Evolutionary conservation across 2,113 vertebrate species (phyloP), one percentile per base, ranked within the genome.

Genomic region (Chaetura pelagica): DNA sequence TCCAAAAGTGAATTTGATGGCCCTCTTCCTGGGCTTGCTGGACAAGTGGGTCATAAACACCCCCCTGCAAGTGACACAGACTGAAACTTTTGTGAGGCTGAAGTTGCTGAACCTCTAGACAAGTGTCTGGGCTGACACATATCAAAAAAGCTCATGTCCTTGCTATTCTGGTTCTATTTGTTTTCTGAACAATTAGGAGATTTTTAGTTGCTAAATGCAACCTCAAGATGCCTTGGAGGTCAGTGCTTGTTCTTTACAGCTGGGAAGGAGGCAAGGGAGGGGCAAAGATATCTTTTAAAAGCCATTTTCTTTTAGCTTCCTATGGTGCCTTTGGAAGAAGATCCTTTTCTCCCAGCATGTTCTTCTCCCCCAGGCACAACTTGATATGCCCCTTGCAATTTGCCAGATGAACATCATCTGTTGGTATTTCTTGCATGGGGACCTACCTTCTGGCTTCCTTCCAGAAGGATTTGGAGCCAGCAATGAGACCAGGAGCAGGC

Each of bases 401-500:
- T 96, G 84, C 85, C 63, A 75, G 87, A 86, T 77, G 91, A 90
- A 49, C 88, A 83, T 96, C 75, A 90, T 94, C 90, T 87, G 74
- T 51, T 85, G 76, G 59, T 92, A 52, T 96, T 95, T 81, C 91
- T 94, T 74, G 88, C 89, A 84, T 76, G 86, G 68, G 81, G 75
- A 84, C 26, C 40, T 72, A 23, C 73, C 72, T 90, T 87, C 84
- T 96, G 93, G 91, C 84, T 55, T 29, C 67, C 26, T 87, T 89
- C 91, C 95, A 96, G 87, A 12, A 55, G 52, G 83, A 42, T 93
- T 69, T 71, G 83, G 69, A 83, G 91, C 58, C 0, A 0, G 51
- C 1, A 4, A 42, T 13, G 64, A 71, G 71, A 79, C 80, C 1
- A 5, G 72, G 84, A 79, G 73, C 59, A 78, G 89, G 23, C 73